phyloP scores from a whole-genome alignment of 2,888 invertebrate genomes.

The Cinara cedri region DNA sequence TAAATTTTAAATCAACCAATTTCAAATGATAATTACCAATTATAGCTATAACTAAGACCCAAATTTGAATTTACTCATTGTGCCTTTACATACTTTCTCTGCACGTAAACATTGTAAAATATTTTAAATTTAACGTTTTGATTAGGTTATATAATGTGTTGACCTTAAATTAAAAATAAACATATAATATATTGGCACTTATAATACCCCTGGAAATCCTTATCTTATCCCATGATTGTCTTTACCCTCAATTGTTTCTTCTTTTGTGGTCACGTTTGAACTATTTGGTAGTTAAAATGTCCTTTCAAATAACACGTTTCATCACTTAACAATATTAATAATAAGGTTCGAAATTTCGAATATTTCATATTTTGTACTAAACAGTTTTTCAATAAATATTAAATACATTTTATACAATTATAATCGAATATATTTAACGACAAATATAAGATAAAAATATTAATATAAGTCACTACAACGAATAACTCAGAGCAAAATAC shows the following conservation, averaged over 20 bases:
- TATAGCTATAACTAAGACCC: slow-evolving; percentile 43
- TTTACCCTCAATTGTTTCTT: slow-evolving; percentile 51
- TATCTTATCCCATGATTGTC: slow-evolving; percentile 48
- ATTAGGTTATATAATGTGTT: slow-evolving; percentile 36
- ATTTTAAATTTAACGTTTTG: slow-evolving; percentile 35
- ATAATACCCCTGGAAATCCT: slow-evolving; percentile 49
- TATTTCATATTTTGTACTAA: background rate
- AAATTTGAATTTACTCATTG: slow-evolving; percentile 2
- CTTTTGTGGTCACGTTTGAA: slow-evolving; percentile 42
- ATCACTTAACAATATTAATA: slow-evolving; percentile 23
- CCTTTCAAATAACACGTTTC: slow-evolving; percentile 27
- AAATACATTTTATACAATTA: background rate
- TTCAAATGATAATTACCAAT: slow-evolving; percentile 48
- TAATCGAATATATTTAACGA: background rate
- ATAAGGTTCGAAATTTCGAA: slow-evolving; percentile 3
- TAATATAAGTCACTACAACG: background rate
- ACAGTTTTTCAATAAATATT: background rate
- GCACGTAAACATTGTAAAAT: slow-evolving; percentile 29
- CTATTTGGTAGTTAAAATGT: slow-evolving; percentile 46
- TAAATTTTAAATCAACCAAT: slow-evolving; percentile 14
- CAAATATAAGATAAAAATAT: background rate
- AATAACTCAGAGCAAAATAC: too few species aligned
- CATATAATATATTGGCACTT: slow-evolving; percentile 33
- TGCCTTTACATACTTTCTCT: background rate
- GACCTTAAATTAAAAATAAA: slow-evolving; percentile 37